phyloP scores from a whole-genome alignment of 2,113 vertebrate species.

The Nannobrachium achirus region DNA sequence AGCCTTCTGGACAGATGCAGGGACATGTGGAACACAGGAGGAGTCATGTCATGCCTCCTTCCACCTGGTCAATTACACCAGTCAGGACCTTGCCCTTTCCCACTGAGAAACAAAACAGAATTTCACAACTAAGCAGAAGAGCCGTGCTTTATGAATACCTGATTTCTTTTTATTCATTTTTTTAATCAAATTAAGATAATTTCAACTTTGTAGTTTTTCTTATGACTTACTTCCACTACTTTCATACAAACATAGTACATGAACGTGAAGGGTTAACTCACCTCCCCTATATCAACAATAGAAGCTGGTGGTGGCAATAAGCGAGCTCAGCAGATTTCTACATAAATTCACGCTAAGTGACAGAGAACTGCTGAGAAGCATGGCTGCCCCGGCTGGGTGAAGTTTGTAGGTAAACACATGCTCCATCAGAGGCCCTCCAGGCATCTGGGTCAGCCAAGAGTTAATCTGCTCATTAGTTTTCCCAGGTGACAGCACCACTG shows the following conservation, averaged over 20 bases:
- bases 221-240: no score
- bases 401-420: constrained; percentile 66
- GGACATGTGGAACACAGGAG: constrained; percentile 24
- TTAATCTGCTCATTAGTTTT: constrained; percentile 69
- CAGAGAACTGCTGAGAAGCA: constrained; percentile 30
- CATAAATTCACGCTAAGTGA: constrained; percentile 17
- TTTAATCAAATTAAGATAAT: not conserved
- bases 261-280: not conserved
- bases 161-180: not conserved
- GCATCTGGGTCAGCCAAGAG: constrained; percentile 71
- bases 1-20: constrained; percentile 47
- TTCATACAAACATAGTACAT: not conserved
- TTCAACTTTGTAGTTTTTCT: no score
- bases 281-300: constrained; percentile 23
- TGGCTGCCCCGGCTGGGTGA: constrained; percentile 49
- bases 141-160: not conserved
- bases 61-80: constrained; percentile 47
- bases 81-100: constrained; percentile 31
- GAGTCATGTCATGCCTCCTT: constrained; percentile 44
- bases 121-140: constrained; percentile 2
- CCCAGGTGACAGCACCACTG: constrained; percentile 51
- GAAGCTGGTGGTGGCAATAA: constrained; percentile 1
- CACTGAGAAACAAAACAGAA: constrained; percentile 16
- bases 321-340: constrained; percentile 48
- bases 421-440: constrained; percentile 48